A percentile compares a stretch with the other conserved stretches of the same genome.
phyloP scores from a whole-genome alignment of 2,797 vertebrate genomes.

The Avahi laniger region DNA sequence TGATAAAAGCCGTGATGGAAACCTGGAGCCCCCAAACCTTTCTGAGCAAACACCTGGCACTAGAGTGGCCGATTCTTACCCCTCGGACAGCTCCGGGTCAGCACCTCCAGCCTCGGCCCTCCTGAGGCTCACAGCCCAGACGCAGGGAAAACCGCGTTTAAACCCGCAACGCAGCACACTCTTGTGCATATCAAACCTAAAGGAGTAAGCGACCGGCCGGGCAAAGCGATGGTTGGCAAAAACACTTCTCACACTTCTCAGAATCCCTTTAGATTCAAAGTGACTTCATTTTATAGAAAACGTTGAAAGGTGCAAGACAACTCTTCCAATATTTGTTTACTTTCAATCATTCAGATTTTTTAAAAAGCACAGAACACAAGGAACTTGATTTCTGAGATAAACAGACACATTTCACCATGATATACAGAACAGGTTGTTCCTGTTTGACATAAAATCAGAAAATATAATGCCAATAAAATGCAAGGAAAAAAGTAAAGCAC shows the following conservation, averaged over 20 bases:
- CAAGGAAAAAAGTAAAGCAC: not conserved
- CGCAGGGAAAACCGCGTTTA: conserved; percentile 43
- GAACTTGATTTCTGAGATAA: conserved; percentile 75
- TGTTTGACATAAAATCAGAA: not conserved
- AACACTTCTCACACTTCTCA: conserved; percentile 49
- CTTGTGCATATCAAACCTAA: conserved; percentile 24
- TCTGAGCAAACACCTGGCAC: conserved; percentile 85
- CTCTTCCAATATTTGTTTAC: conserved; percentile 68
- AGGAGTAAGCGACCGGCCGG: not conserved
- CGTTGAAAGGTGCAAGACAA: conserved; percentile 67
- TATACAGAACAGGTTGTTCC: conserved; percentile 45
- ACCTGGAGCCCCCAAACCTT: conserved; percentile 89
- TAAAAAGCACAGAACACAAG: conserved; percentile 53
- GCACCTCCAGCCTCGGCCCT: conserved; percentile 65
- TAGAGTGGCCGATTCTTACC: conserved; percentile 63
- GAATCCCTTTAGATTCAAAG: conserved; percentile 40
- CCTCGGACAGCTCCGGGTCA: conserved; percentile 50
- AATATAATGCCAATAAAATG: conserved; percentile 60
- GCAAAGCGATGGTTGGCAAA: not conserved
- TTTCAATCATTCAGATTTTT: conserved; percentile 31
- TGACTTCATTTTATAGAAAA: conserved; percentile 61
- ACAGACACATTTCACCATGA: conserved; percentile 53
- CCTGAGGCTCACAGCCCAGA: conserved; percentile 50
- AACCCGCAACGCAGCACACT: not conserved
- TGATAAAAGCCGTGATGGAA: conserved; percentile 93